Evolutionary conservation across 1,140 invertebrate genomes (phyloP).

Genomic region (Belonocnema kinseyi): DNA sequence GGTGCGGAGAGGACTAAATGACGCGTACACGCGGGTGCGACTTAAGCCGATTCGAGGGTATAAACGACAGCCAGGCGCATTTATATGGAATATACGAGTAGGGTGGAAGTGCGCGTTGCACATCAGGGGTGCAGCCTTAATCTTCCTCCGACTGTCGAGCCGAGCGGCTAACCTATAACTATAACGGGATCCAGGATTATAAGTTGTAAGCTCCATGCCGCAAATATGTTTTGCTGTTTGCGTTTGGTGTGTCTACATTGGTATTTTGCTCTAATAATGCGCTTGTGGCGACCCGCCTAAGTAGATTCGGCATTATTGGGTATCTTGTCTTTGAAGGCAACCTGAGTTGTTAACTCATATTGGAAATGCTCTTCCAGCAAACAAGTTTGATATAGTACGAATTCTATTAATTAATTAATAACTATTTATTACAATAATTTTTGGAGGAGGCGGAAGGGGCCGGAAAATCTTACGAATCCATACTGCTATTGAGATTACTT

Average conservation of each 20-base stretch:
- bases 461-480: too few relatives aligned
- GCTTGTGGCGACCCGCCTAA: constrained; percentile 46
- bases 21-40: constrained; percentile 52
- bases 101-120: constrained; percentile 29
- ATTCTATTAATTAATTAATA: too few relatives aligned
- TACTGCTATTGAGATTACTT: too few relatives aligned
- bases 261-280: constrained; percentile 11
- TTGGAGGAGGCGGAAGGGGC: too few relatives aligned
- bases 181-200: constrained; percentile 67
- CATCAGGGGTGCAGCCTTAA: constrained; percentile 54
- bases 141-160: constrained; percentile 56
- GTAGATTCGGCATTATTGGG: constrained; percentile 41
- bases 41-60: constrained; percentile 57
- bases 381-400: too few relatives aligned
- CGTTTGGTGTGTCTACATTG: not conserved
- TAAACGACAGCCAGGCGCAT: constrained; percentile 29
- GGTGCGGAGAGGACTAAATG: constrained; percentile 49
- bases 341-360: not conserved
- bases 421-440: too few relatives aligned
- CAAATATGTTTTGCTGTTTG: constrained; percentile 54
- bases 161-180: constrained; percentile 63
- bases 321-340: not conserved
- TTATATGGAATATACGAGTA: constrained; percentile 40
- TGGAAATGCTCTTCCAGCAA: too few relatives aligned
- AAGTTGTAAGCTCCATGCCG: constrained; percentile 62